Conservation (phyloP, 2,888 invertebrate species). For the Brachyptera risi region DNA sequence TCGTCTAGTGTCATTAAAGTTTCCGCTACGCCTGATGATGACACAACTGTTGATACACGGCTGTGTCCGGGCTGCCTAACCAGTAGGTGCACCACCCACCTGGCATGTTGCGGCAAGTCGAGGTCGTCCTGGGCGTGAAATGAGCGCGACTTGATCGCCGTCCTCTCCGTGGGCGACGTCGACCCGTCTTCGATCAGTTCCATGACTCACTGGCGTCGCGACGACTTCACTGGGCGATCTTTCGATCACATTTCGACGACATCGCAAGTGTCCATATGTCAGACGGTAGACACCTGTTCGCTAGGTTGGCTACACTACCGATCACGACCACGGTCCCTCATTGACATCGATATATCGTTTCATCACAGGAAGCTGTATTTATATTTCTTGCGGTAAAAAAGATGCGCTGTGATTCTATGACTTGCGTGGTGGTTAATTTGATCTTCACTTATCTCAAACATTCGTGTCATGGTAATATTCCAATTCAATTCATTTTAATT, state of each 20-base stretch:
- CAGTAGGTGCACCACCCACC: too few relatives aligned
- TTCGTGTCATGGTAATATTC: too few relatives aligned
- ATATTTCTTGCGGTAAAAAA: too few relatives aligned
- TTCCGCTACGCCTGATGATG: background rate
- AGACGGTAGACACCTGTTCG: background rate
- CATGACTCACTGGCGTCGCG: background rate
- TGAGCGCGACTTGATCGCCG: slow-evolving; percentile 27
- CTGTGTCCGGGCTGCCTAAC: background rate
- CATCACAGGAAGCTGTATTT: too few relatives aligned
- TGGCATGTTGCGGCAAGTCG: slow-evolving; percentile 8
- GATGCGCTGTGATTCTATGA: too few relatives aligned
- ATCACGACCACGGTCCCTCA: too few relatives aligned
- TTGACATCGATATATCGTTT: too few relatives aligned
- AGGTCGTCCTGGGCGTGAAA: slow-evolving; percentile 23
- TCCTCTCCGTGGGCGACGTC: slow-evolving; percentile 28
- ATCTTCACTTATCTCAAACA: too few relatives aligned
- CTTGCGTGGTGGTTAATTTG: too few relatives aligned
- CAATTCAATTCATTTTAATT: too few relatives aligned
- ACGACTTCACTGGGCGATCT: background rate
- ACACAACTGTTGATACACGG: background rate
- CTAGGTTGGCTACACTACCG: too few relatives aligned
- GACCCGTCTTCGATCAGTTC: slow-evolving; percentile 18
- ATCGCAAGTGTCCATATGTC: background rate
- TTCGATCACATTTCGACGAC: background rate
- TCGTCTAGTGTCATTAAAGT: too few relatives aligned